A percentile compares a stretch with the other conserved stretches of the same genome.
These are phyloP conservation scores for Papilio aristodemus DNA, from an alignment of 1,140 invertebrate genomes.

Conservation along the genomic window DNA sequence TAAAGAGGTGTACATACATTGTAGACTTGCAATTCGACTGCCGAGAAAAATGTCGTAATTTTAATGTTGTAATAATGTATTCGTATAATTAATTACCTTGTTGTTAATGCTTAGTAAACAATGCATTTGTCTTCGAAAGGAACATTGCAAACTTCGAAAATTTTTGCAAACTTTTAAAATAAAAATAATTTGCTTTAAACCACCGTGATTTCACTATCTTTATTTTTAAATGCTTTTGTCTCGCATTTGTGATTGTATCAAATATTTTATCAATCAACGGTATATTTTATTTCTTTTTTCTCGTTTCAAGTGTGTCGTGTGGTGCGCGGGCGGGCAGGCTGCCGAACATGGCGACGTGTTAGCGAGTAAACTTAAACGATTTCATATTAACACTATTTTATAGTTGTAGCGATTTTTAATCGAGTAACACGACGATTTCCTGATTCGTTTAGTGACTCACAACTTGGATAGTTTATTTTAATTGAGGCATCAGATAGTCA, in stretches of 20 bases:
- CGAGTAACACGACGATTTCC: background rate
- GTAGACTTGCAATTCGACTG: too few relatives aligned
- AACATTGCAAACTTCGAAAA: too few relatives aligned
- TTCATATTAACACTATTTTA: slow-evolving; percentile 17
- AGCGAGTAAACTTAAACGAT: slow-evolving; percentile 1
- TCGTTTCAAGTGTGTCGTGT: background rate
- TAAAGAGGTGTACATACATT: too few relatives aligned
- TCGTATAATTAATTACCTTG: background rate
- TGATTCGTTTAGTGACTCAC: background rate
- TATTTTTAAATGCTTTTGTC: too few relatives aligned
- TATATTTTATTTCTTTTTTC: background rate
- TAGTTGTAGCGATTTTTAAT: background rate
- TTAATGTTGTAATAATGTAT: background rate
- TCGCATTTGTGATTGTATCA: too few relatives aligned
- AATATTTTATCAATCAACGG: background rate
- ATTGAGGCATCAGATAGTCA: too few relatives aligned
- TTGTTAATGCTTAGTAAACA: too few relatives aligned
- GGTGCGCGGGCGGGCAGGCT: background rate
- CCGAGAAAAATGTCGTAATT: too few relatives aligned
- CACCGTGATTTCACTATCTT: too few relatives aligned
- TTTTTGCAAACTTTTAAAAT: too few relatives aligned
- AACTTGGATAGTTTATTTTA: background rate
- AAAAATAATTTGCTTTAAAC: too few relatives aligned
- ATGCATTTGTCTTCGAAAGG: too few relatives aligned
- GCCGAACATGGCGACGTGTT: background rate